A percentile compares a stretch with the other conserved stretches of the same genome.
phyloP scores from a whole-genome alignment of 2,113 vertebrate genomes.

The Anas platyrhynchos region DNA sequence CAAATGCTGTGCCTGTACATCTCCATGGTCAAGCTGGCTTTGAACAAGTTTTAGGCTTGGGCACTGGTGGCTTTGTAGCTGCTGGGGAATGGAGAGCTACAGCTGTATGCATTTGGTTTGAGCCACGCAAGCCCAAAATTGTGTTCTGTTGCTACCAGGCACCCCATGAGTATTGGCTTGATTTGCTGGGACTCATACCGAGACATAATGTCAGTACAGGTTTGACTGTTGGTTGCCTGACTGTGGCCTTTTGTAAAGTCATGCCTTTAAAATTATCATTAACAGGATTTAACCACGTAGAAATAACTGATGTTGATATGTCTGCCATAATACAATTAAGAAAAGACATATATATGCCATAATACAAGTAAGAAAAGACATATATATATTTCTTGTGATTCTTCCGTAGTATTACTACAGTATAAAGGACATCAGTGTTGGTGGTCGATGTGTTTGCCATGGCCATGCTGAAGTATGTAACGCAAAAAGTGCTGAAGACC shows the following conservation, averaged over 20 bases:
- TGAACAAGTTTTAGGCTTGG: neutral
- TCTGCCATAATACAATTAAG: neutral
- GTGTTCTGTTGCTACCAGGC: neutral
- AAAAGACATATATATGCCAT: neutral
- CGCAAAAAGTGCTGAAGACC: conserved; percentile 63
- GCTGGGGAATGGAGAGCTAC: neutral
- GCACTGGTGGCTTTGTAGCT: neutral
- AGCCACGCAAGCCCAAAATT: neutral
- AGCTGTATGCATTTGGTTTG: neutral
- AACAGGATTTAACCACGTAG: neutral
- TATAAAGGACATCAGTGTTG: conserved; percentile 94
- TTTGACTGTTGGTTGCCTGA: neutral
- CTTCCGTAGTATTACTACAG: conserved; percentile 91
- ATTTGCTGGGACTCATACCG: neutral
- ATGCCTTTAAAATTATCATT: neutral
- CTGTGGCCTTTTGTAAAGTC: neutral
- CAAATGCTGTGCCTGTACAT: neutral
- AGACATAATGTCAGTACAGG: neutral
- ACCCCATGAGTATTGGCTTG: neutral
- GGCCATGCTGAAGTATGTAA: conserved; percentile 88
- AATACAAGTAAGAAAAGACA: neutral
- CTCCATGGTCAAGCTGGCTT: neutral
- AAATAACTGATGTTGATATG: neutral
- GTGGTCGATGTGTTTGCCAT: conserved; percentile 91
- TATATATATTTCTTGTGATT: neutral